Percentiles rank a stretch among this genome's conserved stretches.
Evolutionary conservation across 2,797 vertebrate genomes (phyloP).

Genomic region (Taeniopygia guttata): DNA sequence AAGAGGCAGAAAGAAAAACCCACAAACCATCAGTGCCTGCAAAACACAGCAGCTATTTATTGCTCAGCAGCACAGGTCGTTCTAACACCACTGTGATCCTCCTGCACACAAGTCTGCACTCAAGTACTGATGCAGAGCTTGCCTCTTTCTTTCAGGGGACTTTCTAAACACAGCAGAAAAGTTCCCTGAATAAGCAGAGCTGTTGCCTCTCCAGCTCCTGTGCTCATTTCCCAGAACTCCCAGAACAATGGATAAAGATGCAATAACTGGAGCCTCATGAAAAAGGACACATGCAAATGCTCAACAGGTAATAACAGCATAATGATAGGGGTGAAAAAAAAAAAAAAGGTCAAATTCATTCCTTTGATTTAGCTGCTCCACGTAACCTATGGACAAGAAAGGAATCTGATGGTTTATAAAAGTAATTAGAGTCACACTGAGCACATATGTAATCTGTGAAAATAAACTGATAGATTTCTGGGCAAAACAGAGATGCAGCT

Average conservation of each 20-base stretch:
- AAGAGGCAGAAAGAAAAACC: constrained; percentile 13
- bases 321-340: rapidly evolving
- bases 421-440: not conserved
- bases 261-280: not conserved
- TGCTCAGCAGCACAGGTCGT: not conserved
- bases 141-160: not conserved
- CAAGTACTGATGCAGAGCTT: not conserved
- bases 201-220: not conserved
- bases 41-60: not conserved
- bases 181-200: not conserved
- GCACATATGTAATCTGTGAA: not conserved
- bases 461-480: not conserved
- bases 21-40: not conserved
- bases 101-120: not conserved
- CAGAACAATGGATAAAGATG: not conserved
- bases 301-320: not conserved
- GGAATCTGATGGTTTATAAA: not conserved
- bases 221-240: not conserved
- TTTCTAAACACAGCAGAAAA: not conserved
- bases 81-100: not conserved
- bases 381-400: not conserved
- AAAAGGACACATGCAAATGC: not conserved
- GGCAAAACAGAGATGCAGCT: not conserved
- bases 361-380: not conserved
- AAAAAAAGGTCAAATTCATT: not conserved